Percentiles rank a stretch among this genome's conserved stretches.
phyloP scores from a whole-genome alignment of 2,113 vertebrate species.

The Macquaria ambigua region DNA sequence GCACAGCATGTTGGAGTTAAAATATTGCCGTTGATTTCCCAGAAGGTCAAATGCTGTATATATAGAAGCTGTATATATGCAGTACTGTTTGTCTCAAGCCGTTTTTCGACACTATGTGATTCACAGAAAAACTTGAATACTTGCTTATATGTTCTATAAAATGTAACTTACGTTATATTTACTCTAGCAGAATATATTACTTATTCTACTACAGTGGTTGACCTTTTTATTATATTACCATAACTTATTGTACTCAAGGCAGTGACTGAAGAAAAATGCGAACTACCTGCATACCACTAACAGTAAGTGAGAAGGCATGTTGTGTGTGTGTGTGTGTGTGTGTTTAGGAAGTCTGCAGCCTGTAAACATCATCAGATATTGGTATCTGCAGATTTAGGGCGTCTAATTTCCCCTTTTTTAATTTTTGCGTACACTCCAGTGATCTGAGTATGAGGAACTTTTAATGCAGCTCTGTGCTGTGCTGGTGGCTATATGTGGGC shows the following conservation, averaged over 20 bases:
- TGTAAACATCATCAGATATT: not conserved
- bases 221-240: too few relatives aligned
- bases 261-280: too few relatives aligned
- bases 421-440: not conserved
- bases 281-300: too few relatives aligned
- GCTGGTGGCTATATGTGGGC: too few relatives aligned
- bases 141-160: too few relatives aligned
- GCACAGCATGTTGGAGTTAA: not conserved
- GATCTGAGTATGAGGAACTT: not conserved
- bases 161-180: not conserved
- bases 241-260: too few relatives aligned
- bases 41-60: not conserved
- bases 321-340: too few relatives aligned
- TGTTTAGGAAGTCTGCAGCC: too few relatives aligned
- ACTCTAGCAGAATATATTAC: too few relatives aligned
- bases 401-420: not conserved
- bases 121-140: not conserved
- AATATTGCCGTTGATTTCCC: too few relatives aligned
- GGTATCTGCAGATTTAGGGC: not conserved
- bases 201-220: too few relatives aligned
- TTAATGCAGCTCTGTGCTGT: not conserved
- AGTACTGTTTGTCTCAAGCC: not conserved
- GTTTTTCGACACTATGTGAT: not conserved
- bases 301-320: too few relatives aligned
- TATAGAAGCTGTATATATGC: not conserved